Conservation (phyloP, 2,113 vertebrate species). For the Furnarius figulus region DNA sequence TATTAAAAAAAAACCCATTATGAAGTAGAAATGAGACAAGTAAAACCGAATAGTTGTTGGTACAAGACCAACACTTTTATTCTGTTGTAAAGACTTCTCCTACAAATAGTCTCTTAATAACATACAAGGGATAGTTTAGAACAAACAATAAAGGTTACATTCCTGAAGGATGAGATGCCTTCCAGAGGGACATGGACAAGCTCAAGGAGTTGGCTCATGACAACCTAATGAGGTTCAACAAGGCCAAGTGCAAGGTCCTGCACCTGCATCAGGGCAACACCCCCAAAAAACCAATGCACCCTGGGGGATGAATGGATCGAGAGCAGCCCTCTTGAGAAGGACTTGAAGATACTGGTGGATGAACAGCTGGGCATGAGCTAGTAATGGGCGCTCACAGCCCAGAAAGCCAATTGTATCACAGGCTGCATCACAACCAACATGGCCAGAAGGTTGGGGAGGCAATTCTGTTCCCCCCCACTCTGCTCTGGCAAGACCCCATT, state of each 20-base stretch:
- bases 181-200: not conserved
- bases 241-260: not conserved
- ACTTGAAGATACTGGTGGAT: not conserved
- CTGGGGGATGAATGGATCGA: not conserved
- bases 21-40: not conserved
- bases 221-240: not conserved
- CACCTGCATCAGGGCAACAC: not conserved
- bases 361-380: not conserved
- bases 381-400: not conserved
- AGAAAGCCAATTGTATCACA: not conserved
- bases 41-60: not conserved
- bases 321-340: not conserved
- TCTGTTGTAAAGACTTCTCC: not conserved
- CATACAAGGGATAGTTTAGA: not conserved
- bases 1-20: not conserved
- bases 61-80: not conserved
- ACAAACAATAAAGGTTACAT: not conserved
- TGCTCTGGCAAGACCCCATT: not conserved
- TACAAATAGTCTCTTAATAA: not conserved
- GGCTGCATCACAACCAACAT: not conserved
- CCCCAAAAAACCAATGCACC: not conserved
- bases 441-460: not conserved
- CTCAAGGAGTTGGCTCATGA: not conserved
- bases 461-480: not conserved
- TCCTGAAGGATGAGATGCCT: not conserved